phyloP scores from a whole-genome alignment of 2,113 vertebrate species.

The Tetrax tetrax region DNA sequence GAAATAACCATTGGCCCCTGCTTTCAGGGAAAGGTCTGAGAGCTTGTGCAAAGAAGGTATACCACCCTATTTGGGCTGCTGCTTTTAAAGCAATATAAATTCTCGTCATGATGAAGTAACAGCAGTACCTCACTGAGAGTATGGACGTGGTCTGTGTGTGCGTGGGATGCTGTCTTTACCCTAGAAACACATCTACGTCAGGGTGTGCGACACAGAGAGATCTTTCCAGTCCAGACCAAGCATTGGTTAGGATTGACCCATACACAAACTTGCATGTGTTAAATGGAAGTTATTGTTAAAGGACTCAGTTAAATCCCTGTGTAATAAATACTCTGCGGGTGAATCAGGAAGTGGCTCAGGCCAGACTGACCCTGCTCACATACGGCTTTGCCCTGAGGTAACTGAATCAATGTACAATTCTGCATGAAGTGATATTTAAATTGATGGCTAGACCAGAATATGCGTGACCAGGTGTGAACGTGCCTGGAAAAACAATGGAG shows the following conservation, averaged over 20 bases:
- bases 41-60: background rate
- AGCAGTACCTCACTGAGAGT: background rate
- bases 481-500: background rate
- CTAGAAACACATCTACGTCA: background rate
- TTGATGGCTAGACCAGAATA: background rate
- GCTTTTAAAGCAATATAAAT: background rate
- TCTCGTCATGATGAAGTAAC: background rate
- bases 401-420: background rate
- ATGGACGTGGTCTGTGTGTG: fast-evolving
- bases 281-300: background rate
- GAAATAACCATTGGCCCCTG: background rate
- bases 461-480: background rate
- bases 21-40: background rate
- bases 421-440: background rate
- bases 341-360: background rate
- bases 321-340: background rate
- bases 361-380: background rate
- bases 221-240: background rate
- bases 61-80: background rate
- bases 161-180: background rate
- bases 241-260: background rate
- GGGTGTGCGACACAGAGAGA: background rate
- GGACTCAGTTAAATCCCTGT: background rate
- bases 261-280: background rate
- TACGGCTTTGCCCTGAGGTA: background rate